Conservation (phyloP, 2,113 vertebrate species). For the Aegithalos caudatus region DNA sequence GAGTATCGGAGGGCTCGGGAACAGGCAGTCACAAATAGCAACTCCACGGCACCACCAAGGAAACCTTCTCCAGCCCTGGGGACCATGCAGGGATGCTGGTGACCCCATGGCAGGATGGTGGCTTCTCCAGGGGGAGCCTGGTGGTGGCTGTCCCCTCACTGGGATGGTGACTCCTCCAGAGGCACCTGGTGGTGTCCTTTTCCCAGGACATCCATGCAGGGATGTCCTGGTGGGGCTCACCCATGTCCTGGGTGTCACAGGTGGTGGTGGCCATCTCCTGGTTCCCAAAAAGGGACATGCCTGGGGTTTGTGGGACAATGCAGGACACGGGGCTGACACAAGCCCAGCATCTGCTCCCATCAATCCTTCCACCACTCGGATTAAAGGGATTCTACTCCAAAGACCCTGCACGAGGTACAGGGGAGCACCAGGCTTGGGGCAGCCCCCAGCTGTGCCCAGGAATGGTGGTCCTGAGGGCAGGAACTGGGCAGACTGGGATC, state of each 20-base stretch:
- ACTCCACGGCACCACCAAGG: background rate
- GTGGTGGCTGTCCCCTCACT: background rate
- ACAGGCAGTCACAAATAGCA: constrained; percentile 40
- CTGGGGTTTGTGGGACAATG: background rate
- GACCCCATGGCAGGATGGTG: background rate
- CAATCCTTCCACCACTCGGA: background rate
- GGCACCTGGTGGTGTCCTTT: background rate
- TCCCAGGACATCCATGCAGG: background rate
- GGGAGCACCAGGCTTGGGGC: background rate
- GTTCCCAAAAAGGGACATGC: background rate
- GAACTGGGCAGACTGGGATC: background rate
- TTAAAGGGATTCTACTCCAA: background rate
- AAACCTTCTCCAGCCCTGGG: background rate
- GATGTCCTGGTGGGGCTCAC: background rate
- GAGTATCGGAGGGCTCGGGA: constrained; percentile 1
- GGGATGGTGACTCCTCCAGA: background rate
- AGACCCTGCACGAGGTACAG: background rate
- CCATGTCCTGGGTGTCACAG: background rate
- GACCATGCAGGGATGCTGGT: background rate
- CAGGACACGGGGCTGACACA: background rate
- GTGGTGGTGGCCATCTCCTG: background rate
- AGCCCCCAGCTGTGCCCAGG: background rate
- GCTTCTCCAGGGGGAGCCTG: background rate
- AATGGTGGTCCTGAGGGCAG: accelerated
- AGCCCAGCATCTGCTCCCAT: background rate